Evolutionary conservation across 2,113 vertebrate species (phyloP), one percentile per base, ranked within the genome.

Genomic region (Calonectris borealis): DNA sequence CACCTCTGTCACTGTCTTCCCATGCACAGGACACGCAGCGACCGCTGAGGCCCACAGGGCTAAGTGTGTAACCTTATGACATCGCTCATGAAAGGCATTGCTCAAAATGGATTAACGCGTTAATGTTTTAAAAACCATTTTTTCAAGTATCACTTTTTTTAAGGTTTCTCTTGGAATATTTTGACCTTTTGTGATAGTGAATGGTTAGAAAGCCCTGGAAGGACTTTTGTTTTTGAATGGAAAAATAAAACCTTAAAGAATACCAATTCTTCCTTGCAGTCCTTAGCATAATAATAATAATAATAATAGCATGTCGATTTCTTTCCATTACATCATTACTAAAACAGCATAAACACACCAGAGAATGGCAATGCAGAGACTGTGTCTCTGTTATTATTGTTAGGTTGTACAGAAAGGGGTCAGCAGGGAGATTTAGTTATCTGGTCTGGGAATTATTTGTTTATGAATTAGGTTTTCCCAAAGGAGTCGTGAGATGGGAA

Each of bases 301-400:
- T 86, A 91, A 70, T 93, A 91, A 96, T 92, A 95, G 86, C 91
- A 71, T 97, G 94, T 91, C 25, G 13, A 21, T 91, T 96, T 97
- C 86, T 98, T 98, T 98, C 98, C 98, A 96, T 98, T 97, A 97
- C 97, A 96, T 98, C 97, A 98, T 68, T 75, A 27, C 71, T 73
- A 62, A 98, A 97, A 79, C 40, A 90, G 96, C 73, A 80, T 96
- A 97, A 97, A 97, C 89, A 89, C 66, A 83, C 14, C 64, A 96
- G 71, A 96, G 82, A 92, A 85, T 81, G 85, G 86, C 88, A 91
- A 44, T 77, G 31, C 49, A 80, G 90, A 87, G 78, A 57, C 90
- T 68, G 38, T 83, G 69, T 51, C 57, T 93, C 54, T 88, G 57
- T 94, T 91, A 22, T 89, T 88, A 52, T 86, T 91, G 64, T 73